Conservation (phyloP, 2,113 vertebrate species). For the Takifugu flavidus region DNA sequence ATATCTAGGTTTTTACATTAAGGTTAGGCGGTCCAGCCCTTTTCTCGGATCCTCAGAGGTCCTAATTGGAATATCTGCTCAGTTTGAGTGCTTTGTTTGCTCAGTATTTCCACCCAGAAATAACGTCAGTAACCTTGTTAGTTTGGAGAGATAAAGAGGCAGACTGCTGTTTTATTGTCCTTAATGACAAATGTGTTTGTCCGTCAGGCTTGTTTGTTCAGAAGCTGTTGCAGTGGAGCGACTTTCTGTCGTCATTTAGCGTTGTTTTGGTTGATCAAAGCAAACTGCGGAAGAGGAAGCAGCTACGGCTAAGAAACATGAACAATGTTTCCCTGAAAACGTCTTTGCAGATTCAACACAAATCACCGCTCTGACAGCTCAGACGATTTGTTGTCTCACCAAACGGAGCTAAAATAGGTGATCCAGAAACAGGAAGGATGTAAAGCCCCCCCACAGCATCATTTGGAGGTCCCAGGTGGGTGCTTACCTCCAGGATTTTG, state of each 20-base stretch:
- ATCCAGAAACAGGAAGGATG: conserved; percentile 67
- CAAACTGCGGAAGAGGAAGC: conserved; percentile 6
- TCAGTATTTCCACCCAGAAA: no score
- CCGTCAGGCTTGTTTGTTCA: no score
- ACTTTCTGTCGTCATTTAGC: no score
- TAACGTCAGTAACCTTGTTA: no score
- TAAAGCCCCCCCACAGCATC: conserved; percentile 42
- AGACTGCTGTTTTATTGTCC: neutral
- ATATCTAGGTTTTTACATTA: neutral
- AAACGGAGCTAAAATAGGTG: conserved; percentile 43
- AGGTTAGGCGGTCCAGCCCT: no score
- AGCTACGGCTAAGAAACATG: neutral
- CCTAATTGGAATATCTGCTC: no score
- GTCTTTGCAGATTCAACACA: conserved; percentile 33
- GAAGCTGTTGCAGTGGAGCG: no score
- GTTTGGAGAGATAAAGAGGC: no score
- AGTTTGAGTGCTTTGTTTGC: no score
- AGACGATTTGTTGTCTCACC: conserved; percentile 17
- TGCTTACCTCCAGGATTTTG: conserved; percentile 48
- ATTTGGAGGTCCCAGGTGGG: conserved; percentile 62
- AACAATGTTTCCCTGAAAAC: conserved; percentile 10
- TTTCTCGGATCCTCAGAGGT: no score
- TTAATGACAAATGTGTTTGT: no score
- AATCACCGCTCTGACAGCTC: conserved; percentile 34
- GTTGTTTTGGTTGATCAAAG: conserved; percentile 9